Evolutionary conservation across 2,888 invertebrate genomes (phyloP), one percentile per base, ranked within the genome.

Genomic region (Lepidochrysops patricia): DNA sequence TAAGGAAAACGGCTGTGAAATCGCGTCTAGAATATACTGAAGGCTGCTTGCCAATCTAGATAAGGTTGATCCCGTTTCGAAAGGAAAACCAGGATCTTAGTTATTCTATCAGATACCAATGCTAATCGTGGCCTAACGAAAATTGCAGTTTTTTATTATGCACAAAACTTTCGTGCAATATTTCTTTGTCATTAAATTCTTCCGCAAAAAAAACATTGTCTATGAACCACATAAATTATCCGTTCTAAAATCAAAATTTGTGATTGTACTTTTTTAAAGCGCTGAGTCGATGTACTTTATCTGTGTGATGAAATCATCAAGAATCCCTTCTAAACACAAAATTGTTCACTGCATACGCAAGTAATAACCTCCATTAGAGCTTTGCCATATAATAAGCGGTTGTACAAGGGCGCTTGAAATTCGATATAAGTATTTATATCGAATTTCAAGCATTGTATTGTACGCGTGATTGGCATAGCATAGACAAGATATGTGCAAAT

Each of bases 381-480:
- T 43, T 26, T 50, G 26, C n/a, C n/a, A n/a, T n/a, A n/a, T 50
- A 50, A 26, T 50, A 50, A 26, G 26, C 26, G 26, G 50, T 50
- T 52, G 57, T 43, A 57, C 37, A 57, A 27, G 43, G 57, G 7
- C 27, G 12, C 27, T 52, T 59, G 34, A 35, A 59, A 52, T 52
- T 35, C 32, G 35, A 52, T 34, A 25, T 52, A 32, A 52, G 52
- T 52, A 59, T 49, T 35, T 37, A 57, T 57, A 37, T 35, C 37
- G 34, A 3, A 37, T 26, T 13, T 6, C 25, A 56, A 12, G 62
- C 43, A 63, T 66, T 66, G 65, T 65, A 58, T 61, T 57, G 59
- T 61, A 62, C 61, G 62, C 70, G 68, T 70, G 70, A 66, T 67
- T 63, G 64, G 66, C 64, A 67, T 68, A 65, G 65, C 67, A 26